Base-by-base conservation (phyloP, 2,797 vertebrate genomes). In the Halcyon badia region DNA sequence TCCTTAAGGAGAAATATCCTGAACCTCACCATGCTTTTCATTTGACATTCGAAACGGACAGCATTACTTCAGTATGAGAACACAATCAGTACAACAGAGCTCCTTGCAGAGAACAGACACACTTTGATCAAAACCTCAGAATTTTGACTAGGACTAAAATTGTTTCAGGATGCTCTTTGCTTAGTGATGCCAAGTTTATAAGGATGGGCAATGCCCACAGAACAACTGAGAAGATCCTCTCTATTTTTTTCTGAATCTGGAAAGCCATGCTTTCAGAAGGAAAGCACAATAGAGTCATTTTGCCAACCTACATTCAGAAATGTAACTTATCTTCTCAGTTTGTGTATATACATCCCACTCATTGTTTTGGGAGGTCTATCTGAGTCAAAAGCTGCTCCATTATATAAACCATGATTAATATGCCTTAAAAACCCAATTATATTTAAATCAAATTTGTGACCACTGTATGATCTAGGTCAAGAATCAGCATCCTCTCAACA, bases 401-500 rank as follows among this genome's bases (percentile, higher is more conserved):
- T 88, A 80, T 22, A 79, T 51, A 65, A 94, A 57, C 49, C 7
- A 1, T 44, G 41, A 52, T 92, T 82, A 94, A 81, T 81, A 83
- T 69, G 49, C n/a, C 57, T 92, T 77, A 33, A 82, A 91, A 85
- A 41, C 11, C 6, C 49, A 1, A n/a, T 84, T 85, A 93, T 76
- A 83, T 91, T 96, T 24, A 20, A 70, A 70, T 71, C 52, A 71
- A 82, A 77, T 91, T 93, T 95, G 61, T 78, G 91, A 92, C 85
- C 70, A 69, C 16, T 73, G 12, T 35, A 54, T 0, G 11, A 97
- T 96, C 61, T 95, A 97, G 97, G 96, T 97, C 94, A 97, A 78
- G 73, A 95, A 95, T 56, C 73, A 87, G 64, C 91, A 96, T 52
- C 48, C 78, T 84, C n/a, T 87, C 90, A 86, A 64, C 6, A 41